Percentiles rank a stretch among this genome's conserved stretches.
These are phyloP conservation scores for Emydocephalus ijimae DNA, from an alignment of 2,113 vertebrate species.

Conservation along the genomic window DNA sequence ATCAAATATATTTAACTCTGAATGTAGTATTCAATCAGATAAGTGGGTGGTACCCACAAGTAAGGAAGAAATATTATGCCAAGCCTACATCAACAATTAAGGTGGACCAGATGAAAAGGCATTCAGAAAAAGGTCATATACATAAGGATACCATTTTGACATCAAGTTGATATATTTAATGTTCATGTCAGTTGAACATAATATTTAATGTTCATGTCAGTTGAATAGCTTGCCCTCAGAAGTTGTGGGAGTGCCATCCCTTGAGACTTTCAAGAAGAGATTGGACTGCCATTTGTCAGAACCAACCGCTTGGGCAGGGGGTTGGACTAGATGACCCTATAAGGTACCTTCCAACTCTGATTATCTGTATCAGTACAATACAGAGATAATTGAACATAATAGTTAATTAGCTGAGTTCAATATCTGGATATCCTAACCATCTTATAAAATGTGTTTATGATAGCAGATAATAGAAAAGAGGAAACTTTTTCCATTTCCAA, in stretches of 20 bases:
- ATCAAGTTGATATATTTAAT: not conserved
- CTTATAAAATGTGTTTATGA: not conserved
- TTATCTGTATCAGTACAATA: not conserved
- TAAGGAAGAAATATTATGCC: not conserved
- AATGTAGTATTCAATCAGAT: not conserved
- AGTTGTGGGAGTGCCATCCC: no score
- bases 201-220: no score
- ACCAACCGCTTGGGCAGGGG: accelerated
- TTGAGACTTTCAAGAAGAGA: no score
- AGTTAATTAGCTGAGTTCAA: not conserved
- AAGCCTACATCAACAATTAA: not conserved
- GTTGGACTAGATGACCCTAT: no score
- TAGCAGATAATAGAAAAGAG: not conserved
- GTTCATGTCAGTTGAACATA: not conserved
- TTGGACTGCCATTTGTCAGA: no score
- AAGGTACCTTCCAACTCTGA: no score
- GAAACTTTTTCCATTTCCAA: not conserved
- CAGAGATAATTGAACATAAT: not conserved
- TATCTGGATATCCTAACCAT: not conserved
- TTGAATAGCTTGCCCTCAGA: no score
- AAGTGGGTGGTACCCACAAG: not conserved
- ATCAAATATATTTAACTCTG: not conserved
- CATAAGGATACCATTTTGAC: not conserved
- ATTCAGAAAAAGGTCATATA: not conserved
- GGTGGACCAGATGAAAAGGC: not conserved